Conservation (phyloP, 2,113 vertebrate species). For the Neolamprologus falcicula region DNA sequence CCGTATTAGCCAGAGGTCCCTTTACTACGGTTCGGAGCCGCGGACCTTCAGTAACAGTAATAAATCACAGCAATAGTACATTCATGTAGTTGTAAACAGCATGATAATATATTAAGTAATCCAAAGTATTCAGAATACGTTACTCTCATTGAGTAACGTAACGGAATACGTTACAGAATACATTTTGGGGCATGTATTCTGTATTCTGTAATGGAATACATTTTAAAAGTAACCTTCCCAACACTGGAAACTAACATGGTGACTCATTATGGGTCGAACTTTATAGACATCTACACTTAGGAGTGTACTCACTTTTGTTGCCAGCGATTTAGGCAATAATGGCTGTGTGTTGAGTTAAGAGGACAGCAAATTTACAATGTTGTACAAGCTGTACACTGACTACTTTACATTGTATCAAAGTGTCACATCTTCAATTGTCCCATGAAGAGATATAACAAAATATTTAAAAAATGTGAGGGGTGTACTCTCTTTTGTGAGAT, state of each 20-base stretch:
- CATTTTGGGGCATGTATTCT: no score
- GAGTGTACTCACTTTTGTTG: background rate
- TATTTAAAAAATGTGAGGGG: background rate
- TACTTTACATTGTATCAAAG: background rate
- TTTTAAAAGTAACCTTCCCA: no score
- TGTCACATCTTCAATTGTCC: background rate
- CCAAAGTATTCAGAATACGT: no score
- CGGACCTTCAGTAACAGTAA: no score
- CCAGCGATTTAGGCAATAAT: background rate
- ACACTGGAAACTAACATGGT: background rate
- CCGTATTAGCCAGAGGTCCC: no score
- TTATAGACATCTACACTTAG: background rate
- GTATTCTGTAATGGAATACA: accelerated
- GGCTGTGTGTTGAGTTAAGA: background rate
- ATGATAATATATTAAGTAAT: no score
- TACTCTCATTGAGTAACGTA: no score
- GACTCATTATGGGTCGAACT: background rate
- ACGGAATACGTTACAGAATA: no score
- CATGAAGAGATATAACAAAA: background rate
- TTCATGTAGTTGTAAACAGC: no score
- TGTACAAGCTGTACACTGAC: background rate
- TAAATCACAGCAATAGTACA: no score
- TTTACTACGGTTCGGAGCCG: accelerated
- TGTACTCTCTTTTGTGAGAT: background rate
- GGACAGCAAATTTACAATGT: background rate